Evolutionary conservation across 2,113 vertebrate genomes (phyloP), one percentile per base, ranked within the genome.

Genomic region (Oryzias curvinotus): DNA sequence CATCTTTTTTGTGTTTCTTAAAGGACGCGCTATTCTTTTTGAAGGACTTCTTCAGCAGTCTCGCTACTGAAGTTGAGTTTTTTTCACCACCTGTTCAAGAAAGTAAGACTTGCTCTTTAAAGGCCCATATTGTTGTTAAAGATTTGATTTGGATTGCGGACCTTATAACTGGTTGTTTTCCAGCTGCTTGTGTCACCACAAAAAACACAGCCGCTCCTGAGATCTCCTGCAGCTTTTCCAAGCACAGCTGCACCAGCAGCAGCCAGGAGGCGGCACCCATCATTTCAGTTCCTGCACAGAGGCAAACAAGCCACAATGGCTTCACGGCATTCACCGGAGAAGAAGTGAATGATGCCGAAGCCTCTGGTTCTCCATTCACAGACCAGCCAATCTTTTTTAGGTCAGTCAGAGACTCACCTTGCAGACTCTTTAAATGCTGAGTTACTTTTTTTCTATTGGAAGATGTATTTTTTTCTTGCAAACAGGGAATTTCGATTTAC

Each of bases 1-100:
- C 8, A 1, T 1, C 1, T 44, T 48, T 2, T 41, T 45, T 57
- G 41, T 73, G 5, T 79, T 72, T 68, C 55, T 62, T 70, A 1
- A 71, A 99, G 97, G 97, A 99, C 87, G 97, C 97, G 19, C 89
- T 99, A 80, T 98, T 99, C 88, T 99, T 99, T 91, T 79, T 99
- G 82, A 99, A 98, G 84, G 96, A 98, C 77, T 99, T 98, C 89
- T 98, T 98, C 68, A 92, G 94, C 36, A 96, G 95, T 85, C 93
- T 99, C 50, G 92, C 96, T 65, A 75, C 96, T 67, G 96, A 98
- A 81, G 96, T 99, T 18, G 97, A 99, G 77, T 89, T 97, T 49
- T 91, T 98, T 46, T 92, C 92, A 60, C 93, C 97, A 46, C 94
- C 96, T 56, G 94, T 94, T 74, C 95, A 95, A 87, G 97, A 99